Evolutionary conservation across 2,113 vertebrate genomes (phyloP).

Genomic region (Neogobius melanostomus): DNA sequence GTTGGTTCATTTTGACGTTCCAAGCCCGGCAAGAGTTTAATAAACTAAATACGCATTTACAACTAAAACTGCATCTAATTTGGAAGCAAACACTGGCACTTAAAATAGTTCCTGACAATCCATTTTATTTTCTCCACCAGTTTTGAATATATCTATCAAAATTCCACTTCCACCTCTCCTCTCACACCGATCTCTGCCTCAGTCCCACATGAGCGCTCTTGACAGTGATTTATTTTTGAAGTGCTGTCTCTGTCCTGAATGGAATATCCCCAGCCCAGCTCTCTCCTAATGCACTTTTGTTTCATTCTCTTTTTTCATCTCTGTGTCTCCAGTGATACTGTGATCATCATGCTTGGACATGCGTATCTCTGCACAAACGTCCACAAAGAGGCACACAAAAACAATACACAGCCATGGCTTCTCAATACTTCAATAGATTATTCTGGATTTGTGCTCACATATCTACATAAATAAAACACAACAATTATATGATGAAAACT

Average conservation of each 20-base stretch:
- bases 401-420: neutral
- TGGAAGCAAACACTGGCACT: constrained; percentile 16
- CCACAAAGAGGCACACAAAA: constrained; percentile 30
- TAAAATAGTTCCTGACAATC: constrained; percentile 10
- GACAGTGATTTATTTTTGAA: constrained; percentile 51
- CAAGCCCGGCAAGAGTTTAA: too few species aligned
- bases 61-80: too few species aligned
- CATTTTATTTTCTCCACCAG: constrained; percentile 7
- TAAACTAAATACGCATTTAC: too few species aligned
- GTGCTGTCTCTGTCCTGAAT: constrained; percentile 51
- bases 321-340: constrained; percentile 23
- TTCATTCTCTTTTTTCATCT: constrained; percentile 18
- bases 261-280: constrained; percentile 46
- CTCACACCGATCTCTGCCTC: constrained; percentile 21
- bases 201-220: constrained; percentile 36
- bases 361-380: constrained; percentile 18
- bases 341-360: constrained; percentile 19
- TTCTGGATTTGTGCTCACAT: too few species aligned
- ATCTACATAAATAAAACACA: too few species aligned
- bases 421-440: too few species aligned
- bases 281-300: constrained; percentile 25
- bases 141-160: constrained; percentile 32
- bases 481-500: too few species aligned
- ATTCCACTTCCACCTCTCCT: constrained; percentile 40
- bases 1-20: too few species aligned